Conservation (phyloP, 2,797 vertebrate genomes). For the Sebastes itinus region DNA sequence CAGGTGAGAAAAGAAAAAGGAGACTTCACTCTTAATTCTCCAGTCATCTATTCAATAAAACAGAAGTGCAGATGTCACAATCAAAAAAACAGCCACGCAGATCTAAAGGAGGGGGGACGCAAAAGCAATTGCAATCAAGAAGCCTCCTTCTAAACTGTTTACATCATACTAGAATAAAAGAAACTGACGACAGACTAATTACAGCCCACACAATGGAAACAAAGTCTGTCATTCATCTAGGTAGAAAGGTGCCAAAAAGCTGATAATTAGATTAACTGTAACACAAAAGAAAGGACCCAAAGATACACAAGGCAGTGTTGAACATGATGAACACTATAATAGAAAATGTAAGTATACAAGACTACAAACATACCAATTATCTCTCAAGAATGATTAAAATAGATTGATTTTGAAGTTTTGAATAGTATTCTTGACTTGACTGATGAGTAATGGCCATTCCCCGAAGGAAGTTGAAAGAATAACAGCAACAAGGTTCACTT, state of each 20-base stretch:
- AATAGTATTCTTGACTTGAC: background rate
- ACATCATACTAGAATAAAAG: no score
- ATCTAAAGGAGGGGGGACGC: background rate
- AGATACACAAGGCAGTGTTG: background rate
- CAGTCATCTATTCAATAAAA: background rate
- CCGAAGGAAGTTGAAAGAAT: background rate
- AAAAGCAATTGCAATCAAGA: background rate
- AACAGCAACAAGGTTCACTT: background rate
- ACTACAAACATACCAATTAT: background rate
- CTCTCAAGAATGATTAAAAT: background rate
- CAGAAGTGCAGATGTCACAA: background rate
- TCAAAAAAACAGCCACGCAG: background rate
- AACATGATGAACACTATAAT: background rate
- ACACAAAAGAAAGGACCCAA: background rate
- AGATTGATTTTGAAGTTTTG: background rate
- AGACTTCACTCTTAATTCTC: background rate
- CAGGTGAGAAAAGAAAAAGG: constrained; percentile 81
- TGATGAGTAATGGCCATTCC: background rate
- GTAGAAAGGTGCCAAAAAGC: background rate
- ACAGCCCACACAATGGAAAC: background rate
- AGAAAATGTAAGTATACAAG: background rate
- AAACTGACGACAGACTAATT: background rate
- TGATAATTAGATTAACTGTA: background rate
- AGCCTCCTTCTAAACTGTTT: background rate
- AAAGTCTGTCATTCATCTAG: background rate